Evolutionary conservation across 2,888 invertebrate species (phyloP).

Genomic region (Xylophagus ater): DNA sequence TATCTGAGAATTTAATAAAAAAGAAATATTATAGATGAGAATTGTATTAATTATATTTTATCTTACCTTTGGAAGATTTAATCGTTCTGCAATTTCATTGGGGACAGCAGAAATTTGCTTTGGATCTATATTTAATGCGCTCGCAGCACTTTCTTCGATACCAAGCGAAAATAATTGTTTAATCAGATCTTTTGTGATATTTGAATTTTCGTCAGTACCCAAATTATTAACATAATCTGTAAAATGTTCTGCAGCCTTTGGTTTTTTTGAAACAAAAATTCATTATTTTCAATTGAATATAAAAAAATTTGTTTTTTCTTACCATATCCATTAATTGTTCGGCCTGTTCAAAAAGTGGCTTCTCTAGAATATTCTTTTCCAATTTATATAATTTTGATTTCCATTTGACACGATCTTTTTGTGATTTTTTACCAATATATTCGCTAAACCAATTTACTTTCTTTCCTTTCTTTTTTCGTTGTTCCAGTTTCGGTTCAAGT

Average conservation of each 20-base stretch:
- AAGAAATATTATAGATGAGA: conserved; percentile 25
- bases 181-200: conserved; percentile 31
- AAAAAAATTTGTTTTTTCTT: conserved; percentile 10
- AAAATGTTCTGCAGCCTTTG: conserved; percentile 27
- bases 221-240: conserved; percentile 33
- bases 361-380: conserved; percentile 24
- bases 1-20: conserved; percentile 8
- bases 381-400: conserved; percentile 31
- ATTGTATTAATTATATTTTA: neutral
- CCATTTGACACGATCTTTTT: conserved; percentile 34
- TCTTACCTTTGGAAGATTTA: conserved; percentile 33
- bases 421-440: conserved; percentile 26
- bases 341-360: conserved; percentile 34
- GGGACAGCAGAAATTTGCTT: conserved; percentile 35
- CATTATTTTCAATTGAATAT: no score
- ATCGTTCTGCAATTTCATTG: conserved; percentile 32
- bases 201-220: conserved; percentile 27
- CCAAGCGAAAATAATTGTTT: conserved; percentile 36
- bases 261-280: neutral
- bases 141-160: conserved; percentile 21
- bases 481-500: conserved; percentile 25
- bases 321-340: conserved; percentile 37
- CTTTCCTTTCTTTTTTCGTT: conserved; percentile 21
- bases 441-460: conserved; percentile 30
- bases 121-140: conserved; percentile 32